Conservation (phyloP, 1,140 invertebrate species). For the Drosophila setifemur region DNA sequence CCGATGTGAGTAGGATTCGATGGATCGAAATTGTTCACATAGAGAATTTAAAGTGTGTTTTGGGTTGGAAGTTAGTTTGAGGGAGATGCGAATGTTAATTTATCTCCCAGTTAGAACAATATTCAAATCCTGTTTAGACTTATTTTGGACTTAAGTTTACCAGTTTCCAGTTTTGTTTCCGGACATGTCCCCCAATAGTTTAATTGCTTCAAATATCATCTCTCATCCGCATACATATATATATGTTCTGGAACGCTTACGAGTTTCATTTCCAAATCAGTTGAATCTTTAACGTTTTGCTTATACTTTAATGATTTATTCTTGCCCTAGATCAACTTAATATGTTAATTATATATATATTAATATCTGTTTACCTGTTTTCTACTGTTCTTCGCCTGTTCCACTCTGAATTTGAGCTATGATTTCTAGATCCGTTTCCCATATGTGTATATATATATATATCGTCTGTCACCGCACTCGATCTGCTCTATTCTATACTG, state of each 20-base stretch:
- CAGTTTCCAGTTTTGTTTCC: neutral
- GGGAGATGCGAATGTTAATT: neutral
- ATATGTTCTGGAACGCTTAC: neutral
- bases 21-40: neutral
- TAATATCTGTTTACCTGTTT: too few relatives aligned
- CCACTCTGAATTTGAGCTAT: neutral
- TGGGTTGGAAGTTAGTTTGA: neutral
- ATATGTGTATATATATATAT: neutral
- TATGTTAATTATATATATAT: too few relatives aligned
- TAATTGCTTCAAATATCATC: neutral
- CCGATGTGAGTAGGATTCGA: constrained; percentile 65
- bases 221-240: neutral
- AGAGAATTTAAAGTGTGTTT: neutral
- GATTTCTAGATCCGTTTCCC: neutral
- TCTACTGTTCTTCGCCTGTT: neutral
- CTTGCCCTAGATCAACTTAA: too few relatives aligned
- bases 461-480: constrained; percentile 8
- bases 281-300: neutral
- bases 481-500: constrained; percentile 46
- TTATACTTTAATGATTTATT: neutral
- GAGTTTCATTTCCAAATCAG: neutral
- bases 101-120: neutral
- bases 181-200: neutral
- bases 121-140: neutral
- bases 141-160: constrained; percentile 9